phyloP scores from a whole-genome alignment of 1,140 invertebrate genomes.

The Drosophila malerkotliana region DNA sequence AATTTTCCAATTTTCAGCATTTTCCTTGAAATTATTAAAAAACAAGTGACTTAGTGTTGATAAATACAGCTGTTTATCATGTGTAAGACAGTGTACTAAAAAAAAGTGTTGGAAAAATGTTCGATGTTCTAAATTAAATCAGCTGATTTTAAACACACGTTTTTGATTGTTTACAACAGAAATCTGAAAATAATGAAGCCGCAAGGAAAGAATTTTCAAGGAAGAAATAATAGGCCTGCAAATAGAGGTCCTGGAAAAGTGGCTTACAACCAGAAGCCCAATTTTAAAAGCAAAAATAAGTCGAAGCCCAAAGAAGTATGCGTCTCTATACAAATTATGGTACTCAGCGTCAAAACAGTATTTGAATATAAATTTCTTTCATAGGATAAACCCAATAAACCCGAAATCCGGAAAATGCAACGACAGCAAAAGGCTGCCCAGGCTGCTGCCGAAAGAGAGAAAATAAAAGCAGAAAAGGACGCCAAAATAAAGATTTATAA shows the following conservation, averaged over 20 bases:
- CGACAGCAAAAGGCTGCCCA: constrained; percentile 57
- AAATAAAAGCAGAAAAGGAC: constrained; percentile 65
- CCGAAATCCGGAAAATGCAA: constrained; percentile 61
- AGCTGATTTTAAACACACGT: constrained; percentile 42
- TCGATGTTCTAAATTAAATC: background rate
- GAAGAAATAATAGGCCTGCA: constrained; percentile 31
- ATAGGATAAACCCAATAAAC: constrained; percentile 67
- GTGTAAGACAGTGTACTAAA: background rate
- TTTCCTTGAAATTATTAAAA: constrained; percentile 17
- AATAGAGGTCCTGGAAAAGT: constrained; percentile 22
- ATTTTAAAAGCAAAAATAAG: constrained; percentile 54
- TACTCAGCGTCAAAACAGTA: background rate
- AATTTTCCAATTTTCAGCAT: constrained; percentile 60
- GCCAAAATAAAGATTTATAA: constrained; percentile 69
- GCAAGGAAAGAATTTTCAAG: constrained; percentile 33
- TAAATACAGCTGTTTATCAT: constrained; percentile 2
- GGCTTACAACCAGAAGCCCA: constrained; percentile 35
- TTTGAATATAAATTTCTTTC: background rate
- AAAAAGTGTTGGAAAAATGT: background rate
- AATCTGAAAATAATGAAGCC: constrained; percentile 47
- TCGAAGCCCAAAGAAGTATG: constrained; percentile 42
- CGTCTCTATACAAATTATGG: background rate
- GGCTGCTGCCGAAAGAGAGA: constrained; percentile 52
- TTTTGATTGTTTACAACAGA: constrained; percentile 30
- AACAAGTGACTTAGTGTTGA: constrained; percentile 25